phyloP scores from a whole-genome alignment of 1,140 invertebrate genomes.

The Trichonephila clavipes region DNA sequence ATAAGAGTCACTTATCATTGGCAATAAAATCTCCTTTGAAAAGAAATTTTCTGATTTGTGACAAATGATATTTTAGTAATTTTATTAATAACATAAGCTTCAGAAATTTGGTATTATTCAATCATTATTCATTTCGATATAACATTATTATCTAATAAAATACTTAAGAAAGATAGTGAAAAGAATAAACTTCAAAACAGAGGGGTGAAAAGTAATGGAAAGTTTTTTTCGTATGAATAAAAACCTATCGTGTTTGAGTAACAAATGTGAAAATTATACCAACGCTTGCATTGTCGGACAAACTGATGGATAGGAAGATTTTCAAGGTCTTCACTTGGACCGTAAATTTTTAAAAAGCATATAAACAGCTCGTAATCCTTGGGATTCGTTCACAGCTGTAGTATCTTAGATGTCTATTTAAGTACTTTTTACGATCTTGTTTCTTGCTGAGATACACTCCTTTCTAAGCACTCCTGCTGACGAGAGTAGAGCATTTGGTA shows the following conservation, averaged over 20 bases:
- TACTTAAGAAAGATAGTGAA: too few species aligned
- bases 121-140: too few species aligned
- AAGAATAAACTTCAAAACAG: too few species aligned
- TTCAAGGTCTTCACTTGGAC: background rate
- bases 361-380: background rate
- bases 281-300: background rate
- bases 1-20: background rate
- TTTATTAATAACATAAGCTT: background rate
- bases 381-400: background rate
- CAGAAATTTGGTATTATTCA: too few species aligned
- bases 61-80: background rate
- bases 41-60: background rate
- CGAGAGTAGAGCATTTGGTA: too few species aligned
- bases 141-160: too few species aligned
- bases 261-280: background rate
- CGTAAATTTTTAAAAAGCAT: background rate
- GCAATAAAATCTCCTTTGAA: background rate
- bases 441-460: too few species aligned
- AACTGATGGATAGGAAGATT: background rate
- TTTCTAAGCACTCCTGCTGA: too few species aligned
- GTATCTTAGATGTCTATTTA: too few species aligned
- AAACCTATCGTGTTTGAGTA: background rate
- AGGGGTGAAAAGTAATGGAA: too few species aligned
- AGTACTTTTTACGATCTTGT: too few species aligned
- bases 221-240: too few species aligned